phyloP scores from a whole-genome alignment of 2,888 invertebrate genomes.

The Heliconius charithonia region DNA sequence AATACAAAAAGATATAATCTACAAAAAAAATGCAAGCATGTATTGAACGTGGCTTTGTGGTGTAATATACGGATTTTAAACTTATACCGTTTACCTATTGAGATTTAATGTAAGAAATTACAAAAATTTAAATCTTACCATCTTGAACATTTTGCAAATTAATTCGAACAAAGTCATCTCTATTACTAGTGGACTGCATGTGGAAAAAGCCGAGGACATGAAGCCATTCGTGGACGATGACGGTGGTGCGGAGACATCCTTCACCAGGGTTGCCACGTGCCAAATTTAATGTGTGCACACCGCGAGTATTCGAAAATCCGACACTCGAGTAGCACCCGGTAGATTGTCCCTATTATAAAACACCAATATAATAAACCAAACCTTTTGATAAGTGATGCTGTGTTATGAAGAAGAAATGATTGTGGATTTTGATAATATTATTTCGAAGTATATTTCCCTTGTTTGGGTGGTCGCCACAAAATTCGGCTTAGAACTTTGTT shows the following conservation, averaged over 20 bases:
- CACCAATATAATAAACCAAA: neutral
- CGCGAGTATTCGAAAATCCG: slow-evolving; percentile 67
- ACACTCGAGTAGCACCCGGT: slow-evolving; percentile 72
- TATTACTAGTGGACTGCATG: slow-evolving; percentile 74
- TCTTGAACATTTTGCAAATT: slow-evolving; percentile 86
- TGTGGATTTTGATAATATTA: neutral
- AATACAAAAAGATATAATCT: no score
- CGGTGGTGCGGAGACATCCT: slow-evolving; percentile 85
- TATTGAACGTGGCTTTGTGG: no score
- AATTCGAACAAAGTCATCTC: slow-evolving; percentile 85
- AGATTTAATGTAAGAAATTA: no score
- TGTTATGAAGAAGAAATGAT: neutral
- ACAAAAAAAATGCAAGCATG: no score
- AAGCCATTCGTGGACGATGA: slow-evolving; percentile 89
- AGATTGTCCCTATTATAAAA: slow-evolving; percentile 56
- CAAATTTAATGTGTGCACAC: slow-evolving; percentile 80
- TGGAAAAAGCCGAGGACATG: slow-evolving; percentile 77
- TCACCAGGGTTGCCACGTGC: slow-evolving; percentile 70
- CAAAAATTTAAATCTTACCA: slow-evolving; percentile 63
- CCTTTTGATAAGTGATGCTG: neutral
- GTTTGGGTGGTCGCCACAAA: no score
- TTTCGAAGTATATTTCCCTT: no score
- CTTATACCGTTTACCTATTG: neutral
- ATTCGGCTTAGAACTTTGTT: no score
- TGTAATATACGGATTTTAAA: no score